Evolutionary conservation across 1,140 invertebrate species (phyloP).

Genomic region (Drosophila ercepeae): DNA sequence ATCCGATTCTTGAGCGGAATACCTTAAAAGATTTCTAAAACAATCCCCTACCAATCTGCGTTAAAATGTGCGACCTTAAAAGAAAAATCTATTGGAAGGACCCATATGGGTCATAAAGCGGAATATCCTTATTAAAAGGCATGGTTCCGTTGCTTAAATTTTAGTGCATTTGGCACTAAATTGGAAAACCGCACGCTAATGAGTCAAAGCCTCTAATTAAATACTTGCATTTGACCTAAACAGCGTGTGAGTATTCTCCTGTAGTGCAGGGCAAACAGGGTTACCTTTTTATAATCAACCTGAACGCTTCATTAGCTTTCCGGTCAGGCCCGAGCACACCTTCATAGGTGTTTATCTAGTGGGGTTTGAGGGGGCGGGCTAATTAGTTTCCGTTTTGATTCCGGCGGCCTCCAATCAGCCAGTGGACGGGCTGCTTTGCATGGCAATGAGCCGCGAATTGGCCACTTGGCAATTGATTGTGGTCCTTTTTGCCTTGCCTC

Average conservation of each 20-base stretch:
- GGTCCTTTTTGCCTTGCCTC: slow-evolving; percentile 51
- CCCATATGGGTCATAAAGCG: no score
- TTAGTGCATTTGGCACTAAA: background rate
- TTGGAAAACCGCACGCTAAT: slow-evolving; percentile 53
- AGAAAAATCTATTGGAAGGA: no score
- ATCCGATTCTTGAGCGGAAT: no score
- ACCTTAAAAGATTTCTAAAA: no score
- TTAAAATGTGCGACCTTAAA: no score
- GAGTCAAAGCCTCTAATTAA: slow-evolving; percentile 45
- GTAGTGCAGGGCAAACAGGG: background rate
- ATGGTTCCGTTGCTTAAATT: background rate
- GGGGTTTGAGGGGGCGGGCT: slow-evolving; percentile 39
- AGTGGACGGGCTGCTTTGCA: slow-evolving; percentile 40
- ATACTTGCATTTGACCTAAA: slow-evolving; percentile 31
- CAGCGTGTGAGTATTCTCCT: slow-evolving; percentile 19
- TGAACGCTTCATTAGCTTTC: slow-evolving; percentile 30
- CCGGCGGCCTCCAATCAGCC: slow-evolving; percentile 34
- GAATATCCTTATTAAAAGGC: no score
- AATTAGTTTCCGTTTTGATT: slow-evolving; percentile 66
- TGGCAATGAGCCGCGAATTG: slow-evolving; percentile 55
- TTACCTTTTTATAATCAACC: slow-evolving; percentile 46
- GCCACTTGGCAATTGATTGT: slow-evolving; percentile 56
- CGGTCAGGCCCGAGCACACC: background rate
- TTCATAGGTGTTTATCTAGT: slow-evolving; percentile 2
- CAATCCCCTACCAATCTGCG: no score